Percentiles rank a stretch among this genome's conserved stretches.
These are phyloP conservation scores for Noctua janthina DNA, from an alignment of 2,888 invertebrate species.

Conservation along the genomic window DNA sequence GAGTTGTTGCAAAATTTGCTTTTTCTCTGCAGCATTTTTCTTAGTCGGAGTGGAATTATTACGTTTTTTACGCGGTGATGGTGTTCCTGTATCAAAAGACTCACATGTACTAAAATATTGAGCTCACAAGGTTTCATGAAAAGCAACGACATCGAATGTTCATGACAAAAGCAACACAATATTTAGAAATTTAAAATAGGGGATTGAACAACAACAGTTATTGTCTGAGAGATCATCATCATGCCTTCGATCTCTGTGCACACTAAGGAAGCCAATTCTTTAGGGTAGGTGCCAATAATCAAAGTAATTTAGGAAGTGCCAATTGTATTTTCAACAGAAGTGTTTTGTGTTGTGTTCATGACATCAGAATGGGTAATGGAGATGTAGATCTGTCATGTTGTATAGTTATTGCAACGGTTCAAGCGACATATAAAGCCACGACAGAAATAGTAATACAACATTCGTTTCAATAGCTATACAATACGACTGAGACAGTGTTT, in stretches of 20 bases:
- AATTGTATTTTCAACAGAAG: constrained; percentile 66
- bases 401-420: constrained; percentile 62
- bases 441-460: constrained; percentile 36
- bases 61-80: constrained; percentile 94
- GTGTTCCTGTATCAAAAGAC: constrained; percentile 91
- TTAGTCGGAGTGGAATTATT: constrained; percentile 95
- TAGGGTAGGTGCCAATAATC: constrained; percentile 78
- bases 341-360: constrained; percentile 64
- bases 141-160: constrained; percentile 82
- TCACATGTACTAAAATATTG: constrained; percentile 62
- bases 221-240: constrained; percentile 72
- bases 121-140: constrained; percentile 65
- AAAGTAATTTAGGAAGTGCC: constrained; percentile 72
- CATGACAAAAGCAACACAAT: constrained; percentile 80
- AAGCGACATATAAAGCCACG: constrained; percentile 65
- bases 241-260: constrained; percentile 82
- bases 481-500: constrained; percentile 59
- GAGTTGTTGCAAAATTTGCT: constrained; percentile 94
- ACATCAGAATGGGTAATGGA: constrained; percentile 55
- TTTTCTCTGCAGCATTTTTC: constrained; percentile 94
- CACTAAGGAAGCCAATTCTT: constrained; percentile 87
- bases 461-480: constrained; percentile 63
- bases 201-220: constrained; percentile 68
- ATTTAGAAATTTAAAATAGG: constrained; percentile 69
- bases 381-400: constrained; percentile 64